Base-by-base conservation (phyloP, 2,888 invertebrate genomes). In the Chydorus sphaericus region DNA sequence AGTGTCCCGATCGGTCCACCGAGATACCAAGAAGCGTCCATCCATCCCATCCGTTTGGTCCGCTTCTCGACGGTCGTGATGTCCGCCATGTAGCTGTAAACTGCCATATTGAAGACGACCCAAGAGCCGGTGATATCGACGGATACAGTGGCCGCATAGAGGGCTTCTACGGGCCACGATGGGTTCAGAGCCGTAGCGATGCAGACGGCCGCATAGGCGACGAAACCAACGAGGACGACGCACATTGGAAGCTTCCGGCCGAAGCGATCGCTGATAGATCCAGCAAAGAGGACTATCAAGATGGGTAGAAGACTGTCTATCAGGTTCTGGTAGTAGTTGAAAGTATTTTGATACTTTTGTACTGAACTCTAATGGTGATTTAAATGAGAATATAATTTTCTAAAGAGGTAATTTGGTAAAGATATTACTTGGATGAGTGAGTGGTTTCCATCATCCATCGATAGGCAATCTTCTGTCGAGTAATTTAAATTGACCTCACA, bases 11-110 rank as follows among this genome's bases (percentile, higher is more conserved):
- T 57, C 2, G 64, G 63, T 20, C 60, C 61, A 14, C 66, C 66
- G 29, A 64, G 60, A 3, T 64, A 64, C 57, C 77, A 73, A 4
- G 76, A 69, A 54, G 74, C 63, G n/a, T 64, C 75, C 14, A 79
- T 72, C n/a, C 79, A 64, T 14, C 80, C 81, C 48, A 80, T 72
- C 62, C 80, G 70, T 50, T 80, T 72, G 1, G 80, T 81, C 28
- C 80, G 71, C 60, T 76, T 73, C 62, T 79, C 77, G 23, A 75
- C 57, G 1, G 76, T 71, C 38, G 79, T 62, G 11, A 64, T 63
- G 39, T 63, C 61, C 1, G 63, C 62, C 6, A 64, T 59, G 50
- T 62, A 65, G 50, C 63, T 63, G 58, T 63, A 64, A n/a, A 64
- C 61, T 4, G 62, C 61, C 64, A 65, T 63, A 54, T 64, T 64